A percentile compares a stretch with the other conserved stretches of the same genome.
Conservation (phyloP, 2,888 invertebrate species). For the Aphelenchoides bicaudatus region DNA sequence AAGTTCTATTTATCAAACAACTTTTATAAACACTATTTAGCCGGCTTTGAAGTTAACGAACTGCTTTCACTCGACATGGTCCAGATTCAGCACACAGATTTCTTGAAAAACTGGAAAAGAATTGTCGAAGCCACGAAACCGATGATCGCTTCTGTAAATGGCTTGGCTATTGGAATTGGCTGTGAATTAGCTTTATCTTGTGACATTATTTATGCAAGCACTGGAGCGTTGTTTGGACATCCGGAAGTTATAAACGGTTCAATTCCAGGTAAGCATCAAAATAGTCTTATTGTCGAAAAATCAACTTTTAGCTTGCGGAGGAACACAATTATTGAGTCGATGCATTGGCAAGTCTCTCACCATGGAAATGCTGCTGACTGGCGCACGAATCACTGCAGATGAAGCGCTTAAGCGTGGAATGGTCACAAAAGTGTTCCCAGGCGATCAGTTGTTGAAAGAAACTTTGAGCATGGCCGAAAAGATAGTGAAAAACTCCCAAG, state of each 20-base stretch:
- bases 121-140: conserved; percentile 79
- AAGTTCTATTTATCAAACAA: conserved; percentile 33
- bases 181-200: conserved; percentile 99
- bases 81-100: conserved; percentile 66
- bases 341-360: conserved; percentile 92
- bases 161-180: conserved; percentile 95
- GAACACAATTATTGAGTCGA: conserved; percentile 81
- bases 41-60: too few species aligned
- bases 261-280: conserved; percentile 74
- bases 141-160: conserved; percentile 95
- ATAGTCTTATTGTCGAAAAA: too few species aligned
- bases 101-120: conserved; percentile 79
- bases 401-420: conserved; percentile 75
- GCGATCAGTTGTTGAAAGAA: conserved; percentile 71
- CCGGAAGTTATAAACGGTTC: conserved; percentile 96
- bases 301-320: conserved; percentile 68
- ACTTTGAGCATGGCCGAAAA: conserved; percentile 90
- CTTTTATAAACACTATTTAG: too few species aligned
- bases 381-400: conserved; percentile 80
- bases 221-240: conserved; percentile 95
- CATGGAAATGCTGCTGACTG: conserved; percentile 95
- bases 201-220: conserved; percentile 91
- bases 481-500: conserved; percentile 67
- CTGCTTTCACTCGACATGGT: too few species aligned
- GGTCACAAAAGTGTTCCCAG: conserved; percentile 52